Evolutionary conservation across 2,113 vertebrate genomes (phyloP), one percentile per base, ranked within the genome.

Genomic region (Psittacara wagleri): DNA sequence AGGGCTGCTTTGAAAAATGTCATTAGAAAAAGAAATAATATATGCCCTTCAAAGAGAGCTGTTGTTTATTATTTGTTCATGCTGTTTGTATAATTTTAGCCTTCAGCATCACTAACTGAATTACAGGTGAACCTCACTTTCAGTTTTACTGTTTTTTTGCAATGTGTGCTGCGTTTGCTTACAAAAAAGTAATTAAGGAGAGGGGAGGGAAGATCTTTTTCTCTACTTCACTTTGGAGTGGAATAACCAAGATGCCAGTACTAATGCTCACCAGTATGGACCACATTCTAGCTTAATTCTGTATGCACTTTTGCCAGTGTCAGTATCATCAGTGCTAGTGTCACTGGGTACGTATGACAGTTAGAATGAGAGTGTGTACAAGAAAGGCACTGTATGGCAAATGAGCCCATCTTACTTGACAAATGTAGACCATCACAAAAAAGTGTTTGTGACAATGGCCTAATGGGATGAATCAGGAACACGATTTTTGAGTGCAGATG

Each of bases 31-130:
- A 79, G 39, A 81, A 95, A 87, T 78, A 68, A 83, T 31, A 68
- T 83, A 83, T 46, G 68, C 35, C 77, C 70, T 57, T 87, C 96
- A 87, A 79, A 93, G 74, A 91, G 90, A 67, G 48, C 62, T 93
- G 25, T 59, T 93, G 48, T 88, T 95, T 97, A 88, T 86, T 95
- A 63, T 95, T 93, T 94, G 63, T 91, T 92, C 66, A 69, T 74
- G 49, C 41, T 88, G 57, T 87, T 96, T 73, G 29, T 84, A 39
- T 93, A n/a, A 95, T 95, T 97, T 97, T 91, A 96, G 87, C 90
- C 78, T 97, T 97, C 75, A 90, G 86, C 83, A 81, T 73, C 91
- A 49, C 62, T 88, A 80, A 92, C 43, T 79, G 84, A 95, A 83
- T 95, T 83, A 72, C 59, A 97, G 52, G 77, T 94, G 82, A 95